Conservation (phyloP, 2,797 vertebrate species). For the Sebastes minor region DNA sequence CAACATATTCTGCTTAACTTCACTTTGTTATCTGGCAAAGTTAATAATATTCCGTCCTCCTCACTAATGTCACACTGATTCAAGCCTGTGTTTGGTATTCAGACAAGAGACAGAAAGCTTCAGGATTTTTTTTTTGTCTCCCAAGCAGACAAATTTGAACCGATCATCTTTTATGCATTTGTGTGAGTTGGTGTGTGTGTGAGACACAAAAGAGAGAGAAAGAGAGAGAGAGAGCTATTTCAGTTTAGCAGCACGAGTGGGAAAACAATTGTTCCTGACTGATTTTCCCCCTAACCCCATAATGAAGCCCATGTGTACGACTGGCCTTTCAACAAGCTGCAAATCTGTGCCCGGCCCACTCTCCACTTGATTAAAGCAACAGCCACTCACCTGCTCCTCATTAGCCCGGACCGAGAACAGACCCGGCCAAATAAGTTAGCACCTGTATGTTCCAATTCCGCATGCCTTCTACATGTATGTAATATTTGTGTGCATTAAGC, state of each 20-base stretch:
- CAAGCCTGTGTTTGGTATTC: background rate
- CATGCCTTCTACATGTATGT: constrained; percentile 80
- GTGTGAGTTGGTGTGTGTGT: background rate
- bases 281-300: constrained; percentile 82
- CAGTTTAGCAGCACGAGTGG: constrained; percentile 79
- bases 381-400: constrained; percentile 84
- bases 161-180: constrained; percentile 38
- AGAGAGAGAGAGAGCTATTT: constrained; percentile 66
- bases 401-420: constrained; percentile 78
- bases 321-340: constrained; percentile 85
- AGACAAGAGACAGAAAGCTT: constrained; percentile 15
- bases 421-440: constrained; percentile 84
- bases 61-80: constrained; percentile 19
- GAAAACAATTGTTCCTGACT: constrained; percentile 88
- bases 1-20: background rate
- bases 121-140: background rate
- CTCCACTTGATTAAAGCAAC: constrained; percentile 87
- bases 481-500: constrained; percentile 79
- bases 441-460: constrained; percentile 85
- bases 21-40: constrained; percentile 10
- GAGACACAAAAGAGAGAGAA: constrained; percentile 14
- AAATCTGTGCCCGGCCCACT: constrained; percentile 79
- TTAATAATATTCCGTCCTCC: constrained; percentile 14
- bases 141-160: constrained; percentile 43
- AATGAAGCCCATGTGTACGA: constrained; percentile 86